These are phyloP conservation scores for Globodera ellingtonae DNA, from an alignment of 1,140 invertebrate genomes.

Conservation along the genomic window DNA sequence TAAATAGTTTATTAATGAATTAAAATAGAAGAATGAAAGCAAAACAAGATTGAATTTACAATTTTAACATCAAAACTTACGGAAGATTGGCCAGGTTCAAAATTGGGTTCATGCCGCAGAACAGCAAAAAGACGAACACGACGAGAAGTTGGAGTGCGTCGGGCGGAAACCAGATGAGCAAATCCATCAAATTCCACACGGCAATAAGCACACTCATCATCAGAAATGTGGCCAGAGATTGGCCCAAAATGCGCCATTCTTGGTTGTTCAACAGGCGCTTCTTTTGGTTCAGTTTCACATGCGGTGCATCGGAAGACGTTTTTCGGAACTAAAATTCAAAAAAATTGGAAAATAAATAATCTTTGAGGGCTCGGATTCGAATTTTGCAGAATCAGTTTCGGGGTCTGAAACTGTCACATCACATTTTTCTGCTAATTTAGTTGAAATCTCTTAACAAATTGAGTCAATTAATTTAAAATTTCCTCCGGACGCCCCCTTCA, in stretches of 20 bases:
- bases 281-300: neutral
- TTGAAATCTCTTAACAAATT: too few relatives aligned
- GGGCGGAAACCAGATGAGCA: neutral
- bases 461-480: too few relatives aligned
- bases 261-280: neutral
- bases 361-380: too few relatives aligned
- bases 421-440: too few relatives aligned
- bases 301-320: neutral
- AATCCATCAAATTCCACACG: neutral
- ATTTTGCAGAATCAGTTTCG: too few relatives aligned
- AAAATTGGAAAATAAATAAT: neutral
- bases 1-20: neutral
- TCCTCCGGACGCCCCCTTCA: too few relatives aligned
- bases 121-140: neutral
- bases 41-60: neutral
- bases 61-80: neutral
- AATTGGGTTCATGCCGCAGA: constrained; percentile 14
- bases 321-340: neutral
- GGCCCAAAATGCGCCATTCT: constrained; percentile 5
- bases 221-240: neutral
- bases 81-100: neutral
- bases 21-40: neutral
- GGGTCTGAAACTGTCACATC: too few relatives aligned
- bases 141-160: neutral
- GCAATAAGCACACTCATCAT: neutral